phyloP scores from a whole-genome alignment of 2,113 vertebrate genomes.

The Carettochelys insculpta region DNA sequence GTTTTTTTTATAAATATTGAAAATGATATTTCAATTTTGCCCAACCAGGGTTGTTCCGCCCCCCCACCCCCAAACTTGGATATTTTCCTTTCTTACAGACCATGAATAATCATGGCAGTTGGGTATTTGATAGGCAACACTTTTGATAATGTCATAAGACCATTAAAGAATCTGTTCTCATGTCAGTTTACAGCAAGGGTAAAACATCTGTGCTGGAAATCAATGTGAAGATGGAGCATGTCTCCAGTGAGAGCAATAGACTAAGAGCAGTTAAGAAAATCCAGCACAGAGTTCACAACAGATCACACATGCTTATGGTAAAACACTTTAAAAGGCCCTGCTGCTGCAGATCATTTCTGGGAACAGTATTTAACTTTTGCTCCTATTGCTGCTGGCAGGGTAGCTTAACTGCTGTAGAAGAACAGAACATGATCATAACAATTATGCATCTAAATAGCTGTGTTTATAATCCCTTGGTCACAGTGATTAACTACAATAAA shows the following conservation, averaged over 20 bases:
- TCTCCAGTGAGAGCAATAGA: background rate
- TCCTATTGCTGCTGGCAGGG: background rate
- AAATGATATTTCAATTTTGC: background rate
- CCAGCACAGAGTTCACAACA: background rate
- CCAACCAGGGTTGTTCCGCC: background rate
- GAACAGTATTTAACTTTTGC: background rate
- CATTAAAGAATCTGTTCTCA: background rate
- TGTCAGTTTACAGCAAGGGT: background rate
- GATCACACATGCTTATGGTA: background rate
- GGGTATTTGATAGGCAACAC: slow-evolving; percentile 9
- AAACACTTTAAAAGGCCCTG: background rate
- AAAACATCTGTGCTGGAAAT: background rate
- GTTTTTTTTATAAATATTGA: background rate
- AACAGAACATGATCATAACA: background rate
- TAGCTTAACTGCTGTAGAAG: background rate
- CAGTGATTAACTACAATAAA: slow-evolving; percentile 15
- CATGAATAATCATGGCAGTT: background rate
- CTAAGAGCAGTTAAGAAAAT: background rate
- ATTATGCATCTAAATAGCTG: background rate
- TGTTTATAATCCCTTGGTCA: background rate
- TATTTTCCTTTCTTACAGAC: background rate
- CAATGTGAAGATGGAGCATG: background rate
- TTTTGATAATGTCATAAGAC: background rate
- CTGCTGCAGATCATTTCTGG: background rate
- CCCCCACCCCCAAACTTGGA: background rate